Conservation (phyloP, 2,888 invertebrate genomes). For the Drosophila melanosoma region DNA sequence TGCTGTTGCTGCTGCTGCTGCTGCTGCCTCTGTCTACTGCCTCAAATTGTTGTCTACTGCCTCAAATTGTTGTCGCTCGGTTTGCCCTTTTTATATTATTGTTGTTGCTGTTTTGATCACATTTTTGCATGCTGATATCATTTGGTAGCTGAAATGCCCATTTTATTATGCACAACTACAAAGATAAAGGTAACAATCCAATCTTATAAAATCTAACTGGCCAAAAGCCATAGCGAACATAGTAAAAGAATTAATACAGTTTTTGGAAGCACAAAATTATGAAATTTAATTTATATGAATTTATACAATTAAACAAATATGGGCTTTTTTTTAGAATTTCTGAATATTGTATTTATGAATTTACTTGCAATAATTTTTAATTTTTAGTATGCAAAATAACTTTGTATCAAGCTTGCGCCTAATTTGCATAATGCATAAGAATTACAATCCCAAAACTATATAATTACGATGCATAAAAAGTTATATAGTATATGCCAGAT, state of each 20-base stretch:
- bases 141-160: constrained; percentile 39
- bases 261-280: not conserved
- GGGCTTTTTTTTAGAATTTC: no score
- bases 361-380: no score
- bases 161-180: constrained; percentile 29
- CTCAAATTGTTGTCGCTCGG: constrained; percentile 35
- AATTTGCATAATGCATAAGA: constrained; percentile 8
- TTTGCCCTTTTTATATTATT: constrained; percentile 28
- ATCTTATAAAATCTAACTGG: constrained; percentile 1
- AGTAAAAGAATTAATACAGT: not conserved
- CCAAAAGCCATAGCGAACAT: not conserved
- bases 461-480: constrained; percentile 6
- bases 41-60: constrained; percentile 32
- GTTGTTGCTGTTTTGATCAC: constrained; percentile 38
- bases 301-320: not conserved
- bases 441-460: constrained; percentile 5
- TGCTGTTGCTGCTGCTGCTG: constrained; percentile 38
- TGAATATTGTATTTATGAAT: no score
- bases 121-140: constrained; percentile 46
- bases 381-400: not conserved
- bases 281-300: not conserved
- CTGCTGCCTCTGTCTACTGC: constrained; percentile 21
- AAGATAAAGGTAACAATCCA: constrained; percentile 5
- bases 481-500: not conserved
- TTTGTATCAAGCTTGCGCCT: not conserved